These are phyloP conservation scores for Chaetogeoica ovagalla DNA, from an alignment of 2,888 invertebrate species.

Conservation along the genomic window DNA sequence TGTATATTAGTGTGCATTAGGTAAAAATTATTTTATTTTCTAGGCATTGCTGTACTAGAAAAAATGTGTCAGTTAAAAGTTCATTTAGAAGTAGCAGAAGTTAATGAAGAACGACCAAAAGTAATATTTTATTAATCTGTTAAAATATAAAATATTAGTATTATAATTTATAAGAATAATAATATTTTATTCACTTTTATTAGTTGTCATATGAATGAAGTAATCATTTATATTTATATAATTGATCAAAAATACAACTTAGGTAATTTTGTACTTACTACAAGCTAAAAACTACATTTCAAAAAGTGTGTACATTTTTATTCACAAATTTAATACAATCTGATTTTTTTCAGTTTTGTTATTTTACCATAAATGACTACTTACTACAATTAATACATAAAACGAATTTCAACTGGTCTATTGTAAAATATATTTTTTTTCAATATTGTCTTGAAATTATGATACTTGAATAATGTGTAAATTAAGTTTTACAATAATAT, in stretches of 20 bases:
- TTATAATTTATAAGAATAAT: neutral
- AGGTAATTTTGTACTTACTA: neutral
- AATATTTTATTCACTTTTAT: neutral
- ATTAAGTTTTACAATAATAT: too few relatives aligned
- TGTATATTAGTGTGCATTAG: neutral
- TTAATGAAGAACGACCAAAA: constrained; percentile 36
- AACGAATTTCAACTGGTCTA: too few relatives aligned
- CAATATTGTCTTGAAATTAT: too few relatives aligned
- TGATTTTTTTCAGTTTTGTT: too few relatives aligned
- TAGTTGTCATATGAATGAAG: neutral
- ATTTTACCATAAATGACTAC: too few relatives aligned
- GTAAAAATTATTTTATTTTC: constrained; percentile 36
- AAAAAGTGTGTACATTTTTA: too few relatives aligned
- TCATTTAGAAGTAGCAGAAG: constrained; percentile 68
- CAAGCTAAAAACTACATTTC: neutral
- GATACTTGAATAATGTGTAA: too few relatives aligned
- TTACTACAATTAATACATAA: too few relatives aligned
- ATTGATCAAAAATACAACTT: neutral
- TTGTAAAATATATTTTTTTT: too few relatives aligned
- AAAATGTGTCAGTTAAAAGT: constrained; percentile 71
- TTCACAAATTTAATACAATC: too few relatives aligned
- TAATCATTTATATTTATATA: neutral
- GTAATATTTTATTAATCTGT: constrained; percentile 29
- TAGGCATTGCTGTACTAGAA: constrained; percentile 65
- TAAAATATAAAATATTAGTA: constrained; percentile 15